Evolutionary conservation across 2,888 invertebrate species (phyloP), one percentile per base, ranked within the genome.

Genomic region (Andrena dorsata): DNA sequence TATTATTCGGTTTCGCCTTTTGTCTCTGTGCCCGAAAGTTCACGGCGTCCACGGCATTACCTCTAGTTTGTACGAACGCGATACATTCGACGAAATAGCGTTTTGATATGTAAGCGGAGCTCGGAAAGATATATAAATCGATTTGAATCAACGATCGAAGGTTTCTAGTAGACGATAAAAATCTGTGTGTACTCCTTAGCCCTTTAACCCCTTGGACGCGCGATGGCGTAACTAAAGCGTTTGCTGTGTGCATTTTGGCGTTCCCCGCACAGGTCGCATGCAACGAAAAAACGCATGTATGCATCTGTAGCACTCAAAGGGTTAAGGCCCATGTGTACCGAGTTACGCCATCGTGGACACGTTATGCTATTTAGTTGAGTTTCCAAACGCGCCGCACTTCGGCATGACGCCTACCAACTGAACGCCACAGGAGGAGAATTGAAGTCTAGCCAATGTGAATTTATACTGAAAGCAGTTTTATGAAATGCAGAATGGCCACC

Each of bases 381-480:
- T 77, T 61, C 16, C 6, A n/a, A 75, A 75, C 35, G 61, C 56
- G 64, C 69, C 56, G 41, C 56, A 80, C 61, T 61, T 79, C 56
- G 53, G 20, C 41, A 51, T 35, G 2, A n/a, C 20, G 16, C 41
- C 13, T 47, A 8, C 26, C 28, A 71, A 35, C 47, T 60, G 56
- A 61, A 41, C 60, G 26, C 65, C 23, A 20, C 26, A 47, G 20
- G 23, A 26, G 73, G 16, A 71, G 65, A 64, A 74, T 72, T 41
- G 61, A 53, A 68, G 71, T 78, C 81, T 83, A 85, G 51, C 51
- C 66, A 74, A 79, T 16, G 56, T 13, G 20, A 80, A 76, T 81
- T 81, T 56, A 81, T 84, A 88, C 16, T 70, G 79, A 87, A 86
- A 88, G 86, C 85, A 64, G 65, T 26, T 32, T 84, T 71, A 71